phyloP scores from a whole-genome alignment of 2,888 invertebrate species.

The Nymphalis urticae region DNA sequence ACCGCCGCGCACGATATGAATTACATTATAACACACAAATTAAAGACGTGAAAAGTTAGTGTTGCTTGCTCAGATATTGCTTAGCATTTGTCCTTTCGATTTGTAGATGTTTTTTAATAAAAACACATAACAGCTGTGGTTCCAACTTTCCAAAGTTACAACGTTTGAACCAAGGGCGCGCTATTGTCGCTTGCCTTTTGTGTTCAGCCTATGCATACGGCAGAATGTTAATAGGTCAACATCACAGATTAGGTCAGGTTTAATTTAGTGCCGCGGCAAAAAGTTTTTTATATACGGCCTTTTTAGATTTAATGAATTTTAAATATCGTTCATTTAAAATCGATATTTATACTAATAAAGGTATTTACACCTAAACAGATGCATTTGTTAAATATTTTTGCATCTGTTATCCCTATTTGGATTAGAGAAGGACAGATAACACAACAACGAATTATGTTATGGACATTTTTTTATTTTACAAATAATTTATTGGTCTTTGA shows the following conservation, averaged over 20 bases:
- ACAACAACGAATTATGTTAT: no score
- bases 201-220: slow-evolving; percentile 41
- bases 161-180: slow-evolving; percentile 48
- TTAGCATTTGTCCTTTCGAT: not conserved
- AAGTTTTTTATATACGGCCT: slow-evolving; percentile 9
- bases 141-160: slow-evolving; percentile 1
- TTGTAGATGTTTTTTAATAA: not conserved
- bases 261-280: slow-evolving; percentile 23
- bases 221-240: slow-evolving; percentile 49
- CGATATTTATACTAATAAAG: no score
- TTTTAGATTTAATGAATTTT: slow-evolving; percentile 2
- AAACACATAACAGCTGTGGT: slow-evolving; percentile 3
- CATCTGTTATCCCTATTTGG: no score
- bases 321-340: not conserved
- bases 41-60: no score
- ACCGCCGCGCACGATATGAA: no score
- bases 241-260: slow-evolving; percentile 42
- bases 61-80: not conserved
- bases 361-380: no score
- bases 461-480: no score
- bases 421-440: no score
- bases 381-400: no score
- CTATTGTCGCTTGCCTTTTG: slow-evolving; percentile 52
- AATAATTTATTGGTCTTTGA: no score
- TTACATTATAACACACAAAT: no score